A percentile compares a stretch with the other conserved stretches of the same genome.
Conservation (phyloP, 35 echinoderm and acorn worm genomes). For the Eucidaris tribuloides region DNA sequence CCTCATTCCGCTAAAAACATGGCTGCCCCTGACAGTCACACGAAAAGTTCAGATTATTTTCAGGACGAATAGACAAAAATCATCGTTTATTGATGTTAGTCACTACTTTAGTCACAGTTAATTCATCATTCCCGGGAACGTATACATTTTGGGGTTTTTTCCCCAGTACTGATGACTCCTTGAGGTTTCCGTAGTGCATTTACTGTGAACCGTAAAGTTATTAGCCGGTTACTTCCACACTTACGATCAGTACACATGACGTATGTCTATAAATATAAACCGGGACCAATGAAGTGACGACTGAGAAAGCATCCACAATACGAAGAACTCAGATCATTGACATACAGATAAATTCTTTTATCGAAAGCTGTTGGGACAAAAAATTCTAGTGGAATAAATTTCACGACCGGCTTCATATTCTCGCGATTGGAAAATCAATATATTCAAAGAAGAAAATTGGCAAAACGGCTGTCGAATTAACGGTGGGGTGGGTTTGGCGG, state of each 20-base stretch:
- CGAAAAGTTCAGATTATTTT: too few relatives aligned
- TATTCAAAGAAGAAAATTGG: not conserved
- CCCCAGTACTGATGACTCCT: not conserved
- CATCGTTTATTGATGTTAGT: too few relatives aligned
- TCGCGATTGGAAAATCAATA: conserved; percentile 1
- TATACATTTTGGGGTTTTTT: not conserved
- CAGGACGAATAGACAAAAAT: too few relatives aligned
- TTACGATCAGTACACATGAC: not conserved
- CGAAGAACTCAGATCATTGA: not conserved
- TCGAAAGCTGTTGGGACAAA: conserved; percentile 11
- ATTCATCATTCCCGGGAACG: too few relatives aligned
- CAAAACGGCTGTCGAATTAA: conserved; percentile 17
- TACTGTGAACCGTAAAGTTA: not conserved
- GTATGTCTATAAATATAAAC: not conserved
- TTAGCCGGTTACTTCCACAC: not conserved
- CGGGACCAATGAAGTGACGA: not conserved
- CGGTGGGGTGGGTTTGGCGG: not conserved
- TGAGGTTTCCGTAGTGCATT: not conserved
- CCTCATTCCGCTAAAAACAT: too few relatives aligned
- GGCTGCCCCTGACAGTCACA: too few relatives aligned
- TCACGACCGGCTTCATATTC: conserved; percentile 1
- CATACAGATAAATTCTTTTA: conserved; percentile 5
- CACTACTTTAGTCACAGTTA: too few relatives aligned
- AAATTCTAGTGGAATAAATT: conserved; percentile 8
- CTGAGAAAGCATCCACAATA: not conserved